These are phyloP conservation scores for Escarpia spicata DNA, from an alignment of 2,888 invertebrate genomes.

Conservation along the genomic window DNA sequence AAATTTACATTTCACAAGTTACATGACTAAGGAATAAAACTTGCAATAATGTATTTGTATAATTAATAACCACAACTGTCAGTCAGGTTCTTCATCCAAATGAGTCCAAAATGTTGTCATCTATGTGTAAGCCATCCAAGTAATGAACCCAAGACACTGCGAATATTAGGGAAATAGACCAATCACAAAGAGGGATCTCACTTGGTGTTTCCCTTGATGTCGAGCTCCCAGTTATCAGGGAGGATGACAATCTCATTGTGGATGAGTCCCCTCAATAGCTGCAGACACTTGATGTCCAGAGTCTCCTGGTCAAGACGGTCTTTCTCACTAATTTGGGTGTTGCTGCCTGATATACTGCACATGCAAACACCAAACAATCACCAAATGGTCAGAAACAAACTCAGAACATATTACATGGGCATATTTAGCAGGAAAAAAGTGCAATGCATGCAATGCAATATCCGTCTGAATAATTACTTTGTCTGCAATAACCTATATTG, in stretches of 20 bases:
- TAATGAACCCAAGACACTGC: background rate
- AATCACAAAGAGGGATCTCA: conserved; percentile 25
- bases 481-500: too few species aligned
- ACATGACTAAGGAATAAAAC: too few species aligned
- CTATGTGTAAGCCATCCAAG: too few species aligned
- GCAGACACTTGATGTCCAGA: conserved; percentile 62
- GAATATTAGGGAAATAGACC: background rate
- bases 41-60: too few species aligned
- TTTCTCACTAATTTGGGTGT: conserved; percentile 54
- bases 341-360: conserved; percentile 55
- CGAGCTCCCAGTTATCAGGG: conserved; percentile 58
- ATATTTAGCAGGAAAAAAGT: background rate
- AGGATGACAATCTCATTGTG: conserved; percentile 62
- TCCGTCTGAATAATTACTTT: too few species aligned
- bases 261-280: conserved; percentile 59
- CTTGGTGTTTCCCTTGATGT: conserved; percentile 42
- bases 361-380: background rate
- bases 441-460: background rate
- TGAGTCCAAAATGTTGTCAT: too few species aligned
- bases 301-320: conserved; percentile 57
- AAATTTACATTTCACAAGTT: too few species aligned
- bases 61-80: too few species aligned
- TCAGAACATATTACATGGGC: too few species aligned
- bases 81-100: too few species aligned
- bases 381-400: background rate